Conservation (phyloP, 2,888 invertebrate genomes). For the Hoplodrina blanda region DNA sequence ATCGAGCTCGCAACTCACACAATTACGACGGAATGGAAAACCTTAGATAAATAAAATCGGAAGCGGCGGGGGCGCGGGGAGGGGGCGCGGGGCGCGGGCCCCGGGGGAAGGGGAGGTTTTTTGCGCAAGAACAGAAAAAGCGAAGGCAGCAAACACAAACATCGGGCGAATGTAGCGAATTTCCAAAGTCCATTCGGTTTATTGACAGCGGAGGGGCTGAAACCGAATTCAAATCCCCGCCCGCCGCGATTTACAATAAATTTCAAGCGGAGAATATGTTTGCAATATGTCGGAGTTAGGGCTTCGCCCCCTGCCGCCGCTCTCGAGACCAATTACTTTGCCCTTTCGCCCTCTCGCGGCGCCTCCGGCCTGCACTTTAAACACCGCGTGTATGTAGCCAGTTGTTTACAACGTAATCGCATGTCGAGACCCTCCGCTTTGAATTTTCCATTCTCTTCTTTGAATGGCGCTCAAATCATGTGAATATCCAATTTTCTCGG, state of each 20-base stretch:
- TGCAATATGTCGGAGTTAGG: conserved; percentile 83
- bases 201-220: conserved; percentile 81
- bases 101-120: conserved; percentile 64
- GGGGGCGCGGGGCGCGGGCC: conserved; percentile 30
- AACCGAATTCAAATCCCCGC: conserved; percentile 83
- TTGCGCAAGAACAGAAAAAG: conserved; percentile 81
- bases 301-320: conserved; percentile 61
- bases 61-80: conserved; percentile 71
- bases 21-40: conserved; percentile 89
- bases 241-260: conserved; percentile 88
- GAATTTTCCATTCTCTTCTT: conserved; percentile 75
- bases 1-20: conserved; percentile 88
- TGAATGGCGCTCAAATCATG: conserved; percentile 77
- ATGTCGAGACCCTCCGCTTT: conserved; percentile 67
- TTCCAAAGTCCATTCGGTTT: conserved; percentile 88
- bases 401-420: conserved; percentile 86
- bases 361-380: conserved; percentile 75
- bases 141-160: conserved; percentile 87
- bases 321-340: conserved; percentile 76
- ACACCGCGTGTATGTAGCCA: conserved; percentile 79
- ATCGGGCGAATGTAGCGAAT: conserved; percentile 88
- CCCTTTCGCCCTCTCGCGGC: conserved; percentile 70
- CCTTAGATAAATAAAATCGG: conserved; percentile 89
- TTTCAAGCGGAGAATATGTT: conserved; percentile 89
- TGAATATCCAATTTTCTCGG: conserved; percentile 68